A percentile compares a stretch with the other conserved stretches of the same genome.
Conservation (phyloP, 92 coral and sea anemone genomes). For the Phenganax stokvisi region DNA sequence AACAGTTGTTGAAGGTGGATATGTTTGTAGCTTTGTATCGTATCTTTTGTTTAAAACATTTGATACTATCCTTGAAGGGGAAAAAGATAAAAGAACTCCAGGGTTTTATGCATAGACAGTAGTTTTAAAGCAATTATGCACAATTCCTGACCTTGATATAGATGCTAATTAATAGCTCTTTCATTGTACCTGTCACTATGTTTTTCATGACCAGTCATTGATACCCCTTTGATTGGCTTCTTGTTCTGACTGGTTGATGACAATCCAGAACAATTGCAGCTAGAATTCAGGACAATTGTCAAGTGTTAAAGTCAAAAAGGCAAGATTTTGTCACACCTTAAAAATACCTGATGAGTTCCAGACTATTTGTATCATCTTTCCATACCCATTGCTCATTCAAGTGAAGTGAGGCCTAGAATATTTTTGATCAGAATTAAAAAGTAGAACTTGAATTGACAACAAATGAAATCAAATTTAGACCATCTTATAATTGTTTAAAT, state of each 20-base stretch:
- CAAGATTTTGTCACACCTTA: not conserved
- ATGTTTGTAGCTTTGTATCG: not conserved
- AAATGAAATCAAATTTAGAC: too few species aligned
- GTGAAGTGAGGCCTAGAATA: not conserved
- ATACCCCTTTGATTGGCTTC: slow-evolving; percentile 8
- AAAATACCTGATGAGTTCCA: slow-evolving; percentile 74
- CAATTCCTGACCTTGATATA: not conserved
- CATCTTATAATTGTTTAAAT: too few species aligned
- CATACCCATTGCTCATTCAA: slow-evolving; percentile 84
- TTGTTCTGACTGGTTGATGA: slow-evolving; percentile 34
- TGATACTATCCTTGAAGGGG: slow-evolving; percentile 61
- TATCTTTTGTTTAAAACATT: slow-evolving; percentile 67
- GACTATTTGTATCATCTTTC: slow-evolving; percentile 90
- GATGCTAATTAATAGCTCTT: too few species aligned
- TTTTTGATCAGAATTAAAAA: too few species aligned
- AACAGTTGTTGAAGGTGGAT: slow-evolving; percentile 26
- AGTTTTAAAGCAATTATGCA: too few species aligned
- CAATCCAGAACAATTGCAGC: slow-evolving; percentile 18
- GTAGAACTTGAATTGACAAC: too few species aligned
- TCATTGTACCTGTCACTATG: slow-evolving; percentile 13
- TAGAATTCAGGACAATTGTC: not conserved
- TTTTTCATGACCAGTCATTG: slow-evolving; percentile 22
- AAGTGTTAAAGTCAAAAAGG: not conserved
- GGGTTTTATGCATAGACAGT: too few species aligned
- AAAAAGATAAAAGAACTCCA: too few species aligned